Evolutionary conservation across 2,797 vertebrate genomes (phyloP).

Genomic region (Gobionotothen gibberifrons): DNA sequence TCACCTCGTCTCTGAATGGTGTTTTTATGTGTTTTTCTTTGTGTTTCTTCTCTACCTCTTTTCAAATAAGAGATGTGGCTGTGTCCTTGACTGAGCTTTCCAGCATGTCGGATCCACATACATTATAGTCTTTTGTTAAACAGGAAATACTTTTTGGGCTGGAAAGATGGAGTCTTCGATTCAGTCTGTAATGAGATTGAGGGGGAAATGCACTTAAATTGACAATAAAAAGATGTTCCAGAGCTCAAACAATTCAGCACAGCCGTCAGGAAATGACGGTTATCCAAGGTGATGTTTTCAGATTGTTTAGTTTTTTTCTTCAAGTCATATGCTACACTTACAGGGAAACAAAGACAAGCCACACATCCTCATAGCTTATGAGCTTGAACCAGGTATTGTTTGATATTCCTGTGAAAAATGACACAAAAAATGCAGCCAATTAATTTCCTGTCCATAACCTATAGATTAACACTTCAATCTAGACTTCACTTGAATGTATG

Average conservation of each 20-base stretch:
- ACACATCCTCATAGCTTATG: not conserved
- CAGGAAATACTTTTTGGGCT: not conserved
- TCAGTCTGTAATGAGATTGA: not conserved
- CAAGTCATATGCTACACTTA: too few relatives aligned
- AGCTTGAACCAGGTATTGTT: not conserved
- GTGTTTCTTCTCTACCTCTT: not conserved
- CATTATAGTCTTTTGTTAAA: not conserved
- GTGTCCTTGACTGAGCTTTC: constrained; percentile 18
- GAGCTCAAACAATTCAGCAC: not conserved
- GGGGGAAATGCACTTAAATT: not conserved
- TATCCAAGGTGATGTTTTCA: not conserved
- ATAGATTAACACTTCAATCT: not conserved
- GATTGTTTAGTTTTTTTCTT: not conserved
- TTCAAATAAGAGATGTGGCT: not conserved
- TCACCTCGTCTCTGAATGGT: constrained; percentile 6
- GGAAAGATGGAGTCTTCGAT: not conserved
- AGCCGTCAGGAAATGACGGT: not conserved
- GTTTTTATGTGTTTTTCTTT: not conserved
- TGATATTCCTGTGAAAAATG: not conserved
- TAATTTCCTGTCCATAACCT: not conserved
- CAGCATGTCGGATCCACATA: not conserved
- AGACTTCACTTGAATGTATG: not conserved
- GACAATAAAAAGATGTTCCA: not conserved
- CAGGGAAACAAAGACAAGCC: not conserved
- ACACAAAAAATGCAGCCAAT: not conserved